Evolutionary conservation across 2,888 invertebrate genomes (phyloP).

Genomic region (Megastigmus dorsalis): DNA sequence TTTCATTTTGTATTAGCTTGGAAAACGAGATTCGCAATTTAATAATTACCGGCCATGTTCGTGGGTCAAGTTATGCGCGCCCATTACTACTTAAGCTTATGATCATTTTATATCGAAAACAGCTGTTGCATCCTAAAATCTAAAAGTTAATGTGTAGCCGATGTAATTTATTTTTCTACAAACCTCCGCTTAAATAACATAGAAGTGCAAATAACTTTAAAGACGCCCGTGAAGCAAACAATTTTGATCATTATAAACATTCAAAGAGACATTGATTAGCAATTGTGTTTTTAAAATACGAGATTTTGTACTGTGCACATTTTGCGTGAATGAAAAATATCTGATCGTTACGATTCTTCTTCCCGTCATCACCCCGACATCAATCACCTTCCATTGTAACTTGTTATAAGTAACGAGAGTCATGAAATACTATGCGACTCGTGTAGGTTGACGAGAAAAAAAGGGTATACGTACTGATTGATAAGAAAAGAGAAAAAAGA

Average conservation of each 20-base stretch:
- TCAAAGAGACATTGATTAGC: too few relatives aligned
- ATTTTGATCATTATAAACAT: background rate
- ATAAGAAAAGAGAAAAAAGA: background rate
- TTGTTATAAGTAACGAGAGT: constrained; percentile 5
- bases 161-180: too few relatives aligned
- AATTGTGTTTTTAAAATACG: too few relatives aligned
- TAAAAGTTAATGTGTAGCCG: constrained; percentile 11
- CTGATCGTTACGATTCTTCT: background rate
- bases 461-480: background rate
- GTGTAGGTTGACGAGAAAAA: background rate
- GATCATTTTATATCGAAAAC: constrained; percentile 1
- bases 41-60: constrained; percentile 3
- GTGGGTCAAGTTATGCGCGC: background rate
- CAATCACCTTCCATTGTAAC: constrained; percentile 6
- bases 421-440: background rate
- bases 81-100: constrained; percentile 12
- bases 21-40: background rate
- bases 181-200: too few relatives aligned
- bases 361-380: background rate
- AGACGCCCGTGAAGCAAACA: background rate
- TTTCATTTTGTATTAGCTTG: too few relatives aligned
- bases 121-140: constrained; percentile 15
- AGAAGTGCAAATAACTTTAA: background rate
- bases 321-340: too few relatives aligned
- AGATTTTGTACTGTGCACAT: too few relatives aligned